Conservation (phyloP, 2,797 vertebrate genomes). For the Pachyuromys duprasi region DNA sequence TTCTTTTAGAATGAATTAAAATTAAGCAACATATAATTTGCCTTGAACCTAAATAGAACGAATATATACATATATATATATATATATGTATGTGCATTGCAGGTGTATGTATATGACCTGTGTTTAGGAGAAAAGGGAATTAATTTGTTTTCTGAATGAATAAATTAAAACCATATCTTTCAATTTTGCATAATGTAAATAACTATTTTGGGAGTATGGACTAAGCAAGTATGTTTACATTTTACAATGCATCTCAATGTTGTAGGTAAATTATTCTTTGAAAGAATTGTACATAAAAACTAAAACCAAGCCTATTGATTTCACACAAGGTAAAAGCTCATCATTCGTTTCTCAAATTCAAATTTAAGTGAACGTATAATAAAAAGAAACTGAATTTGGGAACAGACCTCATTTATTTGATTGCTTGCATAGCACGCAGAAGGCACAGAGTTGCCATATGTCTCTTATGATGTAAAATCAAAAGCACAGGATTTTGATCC, state of each 20-base stretch:
- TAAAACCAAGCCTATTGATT: background rate
- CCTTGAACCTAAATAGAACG: background rate
- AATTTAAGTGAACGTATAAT: slow-evolving; percentile 31
- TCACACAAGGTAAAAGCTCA: background rate
- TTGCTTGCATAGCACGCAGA: background rate
- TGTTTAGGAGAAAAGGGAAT: background rate
- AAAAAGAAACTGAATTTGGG: background rate
- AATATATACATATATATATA: background rate
- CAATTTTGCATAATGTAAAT: background rate
- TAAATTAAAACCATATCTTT: background rate
- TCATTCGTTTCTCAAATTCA: background rate
- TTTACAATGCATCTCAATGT: background rate
- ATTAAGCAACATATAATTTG: background rate
- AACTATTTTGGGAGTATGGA: background rate
- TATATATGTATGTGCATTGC: background rate
- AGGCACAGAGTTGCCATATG: background rate
- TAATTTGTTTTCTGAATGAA: background rate
- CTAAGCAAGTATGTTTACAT: background rate
- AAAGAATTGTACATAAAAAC: background rate
- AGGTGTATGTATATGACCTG: too few relatives aligned
- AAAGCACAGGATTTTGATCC: background rate
- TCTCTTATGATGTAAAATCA: background rate
- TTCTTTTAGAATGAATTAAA: slow-evolving; percentile 39
- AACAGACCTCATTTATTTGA: background rate
- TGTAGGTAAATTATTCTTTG: background rate